Evolutionary conservation across 2,113 vertebrate genomes (phyloP).

Genomic region (Ctenomys sociabilis): DNA sequence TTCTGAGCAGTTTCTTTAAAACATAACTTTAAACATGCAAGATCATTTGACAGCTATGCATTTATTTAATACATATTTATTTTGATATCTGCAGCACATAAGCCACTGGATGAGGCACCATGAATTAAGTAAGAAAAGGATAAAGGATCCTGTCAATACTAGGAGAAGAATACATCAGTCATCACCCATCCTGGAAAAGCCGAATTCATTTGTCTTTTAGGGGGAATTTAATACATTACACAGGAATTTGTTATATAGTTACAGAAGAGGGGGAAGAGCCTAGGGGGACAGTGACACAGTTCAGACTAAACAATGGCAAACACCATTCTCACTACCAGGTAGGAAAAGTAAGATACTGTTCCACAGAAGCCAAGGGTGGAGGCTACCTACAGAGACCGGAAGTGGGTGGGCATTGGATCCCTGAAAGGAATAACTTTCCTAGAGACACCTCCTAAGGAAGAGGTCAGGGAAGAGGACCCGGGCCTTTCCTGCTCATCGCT

Average conservation of each 20-base stretch:
- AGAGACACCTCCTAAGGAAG: not conserved
- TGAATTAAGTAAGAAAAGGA: not conserved
- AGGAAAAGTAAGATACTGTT: not conserved
- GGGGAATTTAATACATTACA: not conserved
- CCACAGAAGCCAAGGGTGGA: not conserved
- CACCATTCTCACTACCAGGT: not conserved
- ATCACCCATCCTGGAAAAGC: not conserved
- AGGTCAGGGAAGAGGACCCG: not conserved
- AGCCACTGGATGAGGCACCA: not conserved
- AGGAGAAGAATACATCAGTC: not conserved
- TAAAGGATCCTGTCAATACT: not conserved
- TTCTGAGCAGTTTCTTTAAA: conserved; percentile 24
- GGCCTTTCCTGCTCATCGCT: not conserved
- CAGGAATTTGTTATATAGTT: not conserved
- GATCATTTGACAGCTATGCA: not conserved
- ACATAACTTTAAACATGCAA: not conserved
- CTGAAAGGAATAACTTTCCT: not conserved
- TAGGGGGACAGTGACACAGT: not conserved
- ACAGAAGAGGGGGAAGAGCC: not conserved
- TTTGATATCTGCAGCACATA: not conserved
- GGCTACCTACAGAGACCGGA: not conserved
- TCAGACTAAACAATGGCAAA: not conserved
- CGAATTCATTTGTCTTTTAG: not conserved
- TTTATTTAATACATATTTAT: not conserved
- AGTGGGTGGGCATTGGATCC: not conserved